Percentiles rank a stretch among this genome's conserved stretches.
These are phyloP conservation scores for Colossoma macropomum DNA, from an alignment of 2,113 vertebrate species.

Conservation along the genomic window DNA sequence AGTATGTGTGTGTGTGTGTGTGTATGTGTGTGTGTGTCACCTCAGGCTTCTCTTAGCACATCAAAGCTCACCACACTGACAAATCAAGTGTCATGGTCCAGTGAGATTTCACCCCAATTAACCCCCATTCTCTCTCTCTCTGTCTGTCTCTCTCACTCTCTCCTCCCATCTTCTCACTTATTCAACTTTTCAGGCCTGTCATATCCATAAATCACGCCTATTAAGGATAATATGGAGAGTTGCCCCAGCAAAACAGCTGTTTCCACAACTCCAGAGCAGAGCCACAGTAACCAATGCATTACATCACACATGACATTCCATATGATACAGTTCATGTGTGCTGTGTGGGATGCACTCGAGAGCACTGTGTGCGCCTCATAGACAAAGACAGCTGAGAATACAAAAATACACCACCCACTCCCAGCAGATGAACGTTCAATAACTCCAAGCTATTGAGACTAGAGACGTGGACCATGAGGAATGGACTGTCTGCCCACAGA, in stretches of 20 bases:
- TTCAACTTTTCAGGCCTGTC: too few species aligned
- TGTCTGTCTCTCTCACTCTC: neutral
- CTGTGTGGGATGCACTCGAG: neutral
- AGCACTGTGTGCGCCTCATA: neutral
- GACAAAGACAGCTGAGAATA: neutral
- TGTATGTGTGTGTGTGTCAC: neutral
- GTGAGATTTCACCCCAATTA: neutral
- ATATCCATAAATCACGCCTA: too few species aligned
- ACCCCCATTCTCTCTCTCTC: neutral
- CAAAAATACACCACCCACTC: conserved; percentile 4
- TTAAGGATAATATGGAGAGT: neutral
- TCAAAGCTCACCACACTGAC: neutral
- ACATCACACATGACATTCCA: neutral
- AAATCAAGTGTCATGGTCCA: neutral
- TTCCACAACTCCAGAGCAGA: too few species aligned
- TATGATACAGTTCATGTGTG: neutral
- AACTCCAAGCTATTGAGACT: neutral
- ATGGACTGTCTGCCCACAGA: neutral
- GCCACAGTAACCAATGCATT: too few species aligned
- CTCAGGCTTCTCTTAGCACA: conserved; percentile 9
- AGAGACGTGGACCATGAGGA: neutral
- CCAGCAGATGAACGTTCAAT: conserved; percentile 3
- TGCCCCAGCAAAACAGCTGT: too few species aligned
- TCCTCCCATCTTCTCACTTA: neutral
- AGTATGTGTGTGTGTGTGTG: neutral